phyloP scores from a whole-genome alignment of 2,888 invertebrate genomes.

The Hydropsyche betteni region DNA sequence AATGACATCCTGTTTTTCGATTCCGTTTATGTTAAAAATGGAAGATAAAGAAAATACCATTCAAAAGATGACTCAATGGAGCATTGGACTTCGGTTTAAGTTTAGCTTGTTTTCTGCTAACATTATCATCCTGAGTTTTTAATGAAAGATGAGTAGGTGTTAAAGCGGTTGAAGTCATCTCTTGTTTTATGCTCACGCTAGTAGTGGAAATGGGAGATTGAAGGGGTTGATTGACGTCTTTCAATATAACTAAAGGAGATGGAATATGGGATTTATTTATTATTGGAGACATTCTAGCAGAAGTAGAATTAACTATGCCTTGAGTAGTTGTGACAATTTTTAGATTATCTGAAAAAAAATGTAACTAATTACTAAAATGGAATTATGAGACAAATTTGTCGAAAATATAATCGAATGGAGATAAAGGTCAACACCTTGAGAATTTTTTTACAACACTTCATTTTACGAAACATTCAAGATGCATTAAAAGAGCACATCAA shows the following conservation, averaged over 20 bases:
- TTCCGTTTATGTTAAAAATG: too few species aligned
- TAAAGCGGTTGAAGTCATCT: constrained; percentile 33
- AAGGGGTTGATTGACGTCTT: constrained; percentile 9
- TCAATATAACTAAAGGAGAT: constrained; percentile 16
- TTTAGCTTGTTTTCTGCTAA: constrained; percentile 49
- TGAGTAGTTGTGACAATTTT: constrained; percentile 33
- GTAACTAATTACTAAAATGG: not conserved
- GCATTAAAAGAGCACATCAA: too few species aligned
- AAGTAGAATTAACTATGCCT: constrained; percentile 35
- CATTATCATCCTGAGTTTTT: constrained; percentile 51
- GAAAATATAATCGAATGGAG: not conserved
- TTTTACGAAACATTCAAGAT: too few species aligned
- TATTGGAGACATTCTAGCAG: constrained; percentile 34
- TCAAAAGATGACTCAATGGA: constrained; percentile 17
- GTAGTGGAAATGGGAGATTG: constrained; percentile 8
- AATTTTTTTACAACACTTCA: too few species aligned
- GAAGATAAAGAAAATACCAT: constrained; percentile 18
- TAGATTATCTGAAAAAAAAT: constrained; percentile 22
- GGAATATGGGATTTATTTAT: not conserved
- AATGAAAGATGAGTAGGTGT: constrained; percentile 53
- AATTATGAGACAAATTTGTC: not conserved
- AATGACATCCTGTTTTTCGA: not conserved
- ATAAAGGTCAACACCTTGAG: too few species aligned
- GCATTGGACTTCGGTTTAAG: constrained; percentile 21
- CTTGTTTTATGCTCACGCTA: constrained; percentile 27